Percentiles rank a stretch among this genome's conserved stretches.
Evolutionary conservation across 2,113 vertebrate species (phyloP).

Genomic region (Phaethornis superciliosus): DNA sequence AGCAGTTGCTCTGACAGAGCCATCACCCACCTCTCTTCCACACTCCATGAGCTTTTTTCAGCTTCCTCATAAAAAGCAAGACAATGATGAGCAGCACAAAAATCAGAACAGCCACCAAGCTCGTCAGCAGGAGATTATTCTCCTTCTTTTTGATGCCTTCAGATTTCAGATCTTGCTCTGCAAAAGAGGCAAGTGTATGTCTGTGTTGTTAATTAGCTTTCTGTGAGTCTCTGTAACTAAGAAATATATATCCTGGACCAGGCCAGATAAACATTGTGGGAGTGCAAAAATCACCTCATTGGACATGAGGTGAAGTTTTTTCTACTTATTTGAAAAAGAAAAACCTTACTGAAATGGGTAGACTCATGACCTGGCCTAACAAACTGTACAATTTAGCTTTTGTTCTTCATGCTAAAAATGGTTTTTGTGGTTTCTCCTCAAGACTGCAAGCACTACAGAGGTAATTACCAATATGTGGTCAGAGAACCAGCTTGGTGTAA

Average conservation of each 20-base stretch:
- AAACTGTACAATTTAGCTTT: neutral
- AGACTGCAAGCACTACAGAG: neutral
- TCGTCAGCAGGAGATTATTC: conserved; percentile 75
- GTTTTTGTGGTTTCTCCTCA: neutral
- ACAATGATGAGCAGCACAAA: conserved; percentile 81
- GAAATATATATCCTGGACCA: rapidly evolving
- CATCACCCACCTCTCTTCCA: conserved; percentile 87
- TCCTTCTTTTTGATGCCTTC: neutral
- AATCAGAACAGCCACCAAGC: conserved; percentile 84
- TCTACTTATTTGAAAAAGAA: neutral
- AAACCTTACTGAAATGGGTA: neutral
- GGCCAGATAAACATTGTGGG: neutral
- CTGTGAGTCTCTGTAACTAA: neutral
- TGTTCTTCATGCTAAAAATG: neutral
- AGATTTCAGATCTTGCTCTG: neutral
- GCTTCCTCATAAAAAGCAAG: conserved; percentile 84
- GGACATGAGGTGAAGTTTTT: neutral
- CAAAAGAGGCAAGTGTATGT: neutral
- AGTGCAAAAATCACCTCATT: neutral
- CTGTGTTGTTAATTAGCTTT: neutral
- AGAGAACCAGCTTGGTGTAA: neutral
- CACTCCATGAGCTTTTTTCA: conserved; percentile 81
- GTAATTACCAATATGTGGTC: neutral
- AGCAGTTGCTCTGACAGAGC: too few species aligned
- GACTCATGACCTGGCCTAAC: neutral